These are phyloP conservation scores for Corydoras sp. DNA, from an alignment of 2,113 vertebrate species.

Conservation along the genomic window DNA sequence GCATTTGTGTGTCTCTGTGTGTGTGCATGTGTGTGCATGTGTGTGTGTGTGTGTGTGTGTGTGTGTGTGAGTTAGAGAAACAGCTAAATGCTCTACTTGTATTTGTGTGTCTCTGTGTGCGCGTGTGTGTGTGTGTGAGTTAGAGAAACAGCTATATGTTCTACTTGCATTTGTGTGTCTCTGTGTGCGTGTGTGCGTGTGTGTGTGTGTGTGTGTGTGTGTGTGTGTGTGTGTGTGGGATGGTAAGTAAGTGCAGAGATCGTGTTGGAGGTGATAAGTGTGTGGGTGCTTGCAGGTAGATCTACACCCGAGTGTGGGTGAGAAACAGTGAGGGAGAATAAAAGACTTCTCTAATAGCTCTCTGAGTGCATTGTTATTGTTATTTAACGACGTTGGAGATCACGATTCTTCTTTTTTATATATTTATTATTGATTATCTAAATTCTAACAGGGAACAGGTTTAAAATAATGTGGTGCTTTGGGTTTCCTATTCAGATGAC, in stretches of 20 bases:
- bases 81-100: no score
- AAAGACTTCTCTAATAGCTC: no score
- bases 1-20: neutral
- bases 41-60: neutral
- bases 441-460: no score
- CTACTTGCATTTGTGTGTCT: neutral
- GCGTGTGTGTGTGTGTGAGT: neutral
- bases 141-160: neutral
- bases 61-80: neutral
- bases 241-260: conserved; percentile 39
- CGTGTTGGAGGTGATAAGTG: conserved; percentile 12
- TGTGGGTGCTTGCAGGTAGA: conserved; percentile 19
- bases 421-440: no score
- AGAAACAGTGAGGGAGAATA: conserved; percentile 41
- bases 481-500: no score
- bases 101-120: neutral
- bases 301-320: neutral
- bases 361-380: no score
- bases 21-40: neutral
- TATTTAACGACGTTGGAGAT: no score
- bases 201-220: conserved; percentile 20
- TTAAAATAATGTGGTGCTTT: no score
- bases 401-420: no score
- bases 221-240: conserved; percentile 2
- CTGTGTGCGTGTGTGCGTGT: conserved; percentile 19